A percentile compares a stretch with the other conserved stretches of the same genome.
phyloP scores from a whole-genome alignment of 2,888 invertebrate species.

The Lysandra bellargus region DNA sequence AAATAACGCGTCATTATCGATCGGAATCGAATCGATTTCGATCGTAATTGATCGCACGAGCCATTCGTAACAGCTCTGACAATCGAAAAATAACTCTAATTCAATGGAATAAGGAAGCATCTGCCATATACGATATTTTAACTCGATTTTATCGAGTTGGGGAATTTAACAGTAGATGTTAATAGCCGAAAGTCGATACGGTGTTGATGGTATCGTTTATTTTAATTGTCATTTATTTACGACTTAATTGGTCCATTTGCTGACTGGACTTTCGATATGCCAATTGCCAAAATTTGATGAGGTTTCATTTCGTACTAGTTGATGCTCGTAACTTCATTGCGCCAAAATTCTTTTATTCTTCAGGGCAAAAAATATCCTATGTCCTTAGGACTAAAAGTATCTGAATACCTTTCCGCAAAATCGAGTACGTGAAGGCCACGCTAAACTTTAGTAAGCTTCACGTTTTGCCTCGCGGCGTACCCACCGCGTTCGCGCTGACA shows the following conservation, averaged over 20 bases:
- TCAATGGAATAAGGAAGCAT: constrained; percentile 20
- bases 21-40: constrained; percentile 70
- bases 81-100: constrained; percentile 12
- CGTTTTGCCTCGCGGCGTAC: no score
- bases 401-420: no score
- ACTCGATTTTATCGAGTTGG: constrained; percentile 33
- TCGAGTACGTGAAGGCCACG: no score
- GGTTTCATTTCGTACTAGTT: neutral
- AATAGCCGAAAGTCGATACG: constrained; percentile 64
- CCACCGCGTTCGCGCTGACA: no score
- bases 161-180: constrained; percentile 50
- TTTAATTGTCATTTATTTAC: constrained; percentile 42
- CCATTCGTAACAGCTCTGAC: constrained; percentile 37
- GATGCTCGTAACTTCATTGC: no score
- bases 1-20: constrained; percentile 68
- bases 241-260: constrained; percentile 29
- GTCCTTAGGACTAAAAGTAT: no score
- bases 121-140: constrained; percentile 32
- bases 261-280: constrained; percentile 7
- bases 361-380: no score
- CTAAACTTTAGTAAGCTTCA: no score
- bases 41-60: constrained; percentile 71
- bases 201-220: constrained; percentile 51
- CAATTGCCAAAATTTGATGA: neutral
- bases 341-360: no score